These are phyloP conservation scores for Pelvicachromis taeniatus DNA, from an alignment of 2,113 vertebrate genomes.

Conservation along the genomic window DNA sequence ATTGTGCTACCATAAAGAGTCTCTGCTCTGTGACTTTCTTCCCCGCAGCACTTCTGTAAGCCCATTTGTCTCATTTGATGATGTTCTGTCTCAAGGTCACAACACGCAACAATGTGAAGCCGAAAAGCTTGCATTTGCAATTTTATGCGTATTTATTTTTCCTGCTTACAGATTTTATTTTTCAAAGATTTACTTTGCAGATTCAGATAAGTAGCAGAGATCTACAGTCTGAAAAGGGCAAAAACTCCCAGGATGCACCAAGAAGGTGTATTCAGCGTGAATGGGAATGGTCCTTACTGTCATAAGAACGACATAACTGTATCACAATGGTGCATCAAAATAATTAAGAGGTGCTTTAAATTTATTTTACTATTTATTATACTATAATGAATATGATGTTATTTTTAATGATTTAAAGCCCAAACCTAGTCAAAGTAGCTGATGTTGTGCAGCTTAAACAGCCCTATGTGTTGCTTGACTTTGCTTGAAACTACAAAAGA, in stretches of 20 bases:
- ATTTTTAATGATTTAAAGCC: not conserved
- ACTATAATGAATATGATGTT: not conserved
- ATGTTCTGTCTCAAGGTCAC: not conserved
- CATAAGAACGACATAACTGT: not conserved
- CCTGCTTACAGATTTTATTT: not conserved
- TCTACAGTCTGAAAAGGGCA: not conserved
- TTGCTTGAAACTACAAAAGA: not conserved
- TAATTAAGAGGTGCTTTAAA: not conserved
- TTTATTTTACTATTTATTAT: not conserved
- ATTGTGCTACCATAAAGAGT: not conserved
- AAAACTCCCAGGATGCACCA: not conserved
- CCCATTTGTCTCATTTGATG: not conserved
- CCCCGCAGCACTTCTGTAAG: not conserved
- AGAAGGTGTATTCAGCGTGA: not conserved
- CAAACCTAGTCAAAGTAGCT: not conserved
- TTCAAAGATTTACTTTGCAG: not conserved
- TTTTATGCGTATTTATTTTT: not conserved
- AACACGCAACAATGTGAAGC: not conserved
- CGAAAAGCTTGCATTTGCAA: not conserved
- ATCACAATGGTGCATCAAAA: not conserved
- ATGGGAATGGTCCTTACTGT: not conserved
- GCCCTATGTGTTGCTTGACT: not conserved
- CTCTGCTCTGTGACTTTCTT: not conserved
- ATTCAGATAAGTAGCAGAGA: not conserved
- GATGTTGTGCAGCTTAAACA: not conserved